Conservation (phyloP, 1,140 invertebrate genomes). For the Bombus confusus region DNA sequence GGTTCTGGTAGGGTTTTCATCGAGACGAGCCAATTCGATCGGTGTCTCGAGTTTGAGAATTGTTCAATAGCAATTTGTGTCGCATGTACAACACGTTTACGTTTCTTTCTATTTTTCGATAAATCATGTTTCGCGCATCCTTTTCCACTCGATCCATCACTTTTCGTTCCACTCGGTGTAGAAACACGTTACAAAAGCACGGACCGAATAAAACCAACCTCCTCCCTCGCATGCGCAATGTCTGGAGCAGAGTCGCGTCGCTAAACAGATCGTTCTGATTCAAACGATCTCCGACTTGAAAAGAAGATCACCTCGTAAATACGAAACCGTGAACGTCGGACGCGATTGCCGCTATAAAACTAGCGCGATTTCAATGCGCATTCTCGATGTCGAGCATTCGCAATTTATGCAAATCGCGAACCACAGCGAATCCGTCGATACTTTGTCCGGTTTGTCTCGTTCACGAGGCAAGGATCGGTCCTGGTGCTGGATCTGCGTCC, state of each 20-base stretch:
- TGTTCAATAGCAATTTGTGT: too few species aligned
- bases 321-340: background rate
- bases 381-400: background rate
- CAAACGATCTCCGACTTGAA: background rate
- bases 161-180: background rate
- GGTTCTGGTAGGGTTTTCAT: too few species aligned
- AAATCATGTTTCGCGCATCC: background rate
- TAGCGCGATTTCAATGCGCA: background rate
- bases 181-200: background rate
- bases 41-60: too few species aligned
- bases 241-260: background rate
- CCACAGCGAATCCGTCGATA: background rate
- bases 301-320: background rate
- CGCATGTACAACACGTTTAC: too few species aligned
- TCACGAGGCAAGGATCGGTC: too few species aligned
- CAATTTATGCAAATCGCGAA: background rate
- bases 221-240: background rate
- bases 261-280: background rate
- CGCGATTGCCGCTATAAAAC: background rate
- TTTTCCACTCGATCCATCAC: background rate
- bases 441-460: background rate
- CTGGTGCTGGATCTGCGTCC: background rate
- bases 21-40: too few species aligned
- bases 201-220: background rate
- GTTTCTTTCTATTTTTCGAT: background rate